These are phyloP conservation scores for Chouioia cunea DNA, from an alignment of 2,888 invertebrate species.

Conservation along the genomic window DNA sequence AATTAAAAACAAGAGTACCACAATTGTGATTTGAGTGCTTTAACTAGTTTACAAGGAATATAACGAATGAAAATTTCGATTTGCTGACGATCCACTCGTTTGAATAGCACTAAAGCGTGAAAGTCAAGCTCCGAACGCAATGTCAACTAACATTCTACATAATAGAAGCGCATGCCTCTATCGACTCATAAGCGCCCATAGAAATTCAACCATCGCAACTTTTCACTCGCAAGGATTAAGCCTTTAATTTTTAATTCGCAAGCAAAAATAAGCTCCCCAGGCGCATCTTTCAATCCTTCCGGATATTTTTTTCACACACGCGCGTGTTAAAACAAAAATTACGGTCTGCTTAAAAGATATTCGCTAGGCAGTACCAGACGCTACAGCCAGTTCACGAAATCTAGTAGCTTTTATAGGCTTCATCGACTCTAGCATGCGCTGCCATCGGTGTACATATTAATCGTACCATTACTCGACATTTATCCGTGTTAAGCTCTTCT, in stretches of 20 bases:
- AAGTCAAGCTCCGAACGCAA: too few species aligned
- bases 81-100: too few species aligned
- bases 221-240: background rate
- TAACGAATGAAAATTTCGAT: too few species aligned
- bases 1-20: too few species aligned
- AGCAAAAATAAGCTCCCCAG: background rate
- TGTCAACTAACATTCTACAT: too few species aligned
- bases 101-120: too few species aligned
- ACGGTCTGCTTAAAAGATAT: conserved; percentile 25
- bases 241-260: conserved; percentile 1
- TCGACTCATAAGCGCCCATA: background rate
- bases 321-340: conserved; percentile 24
- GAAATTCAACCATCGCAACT: background rate
- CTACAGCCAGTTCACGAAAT: background rate
- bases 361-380: background rate
- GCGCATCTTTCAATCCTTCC: conserved; percentile 4
- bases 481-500: too few species aligned
- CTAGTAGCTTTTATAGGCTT: conserved; percentile 30
- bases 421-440: background rate
- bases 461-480: too few species aligned
- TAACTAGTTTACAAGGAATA: too few species aligned
- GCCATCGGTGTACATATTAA: background rate
- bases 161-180: too few species aligned
- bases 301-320: conserved; percentile 4
- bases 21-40: too few species aligned